Percentiles rank a stretch among this genome's conserved stretches.
Evolutionary conservation across 2,888 invertebrate species (phyloP).

Genomic region (Anoncus sp.): DNA sequence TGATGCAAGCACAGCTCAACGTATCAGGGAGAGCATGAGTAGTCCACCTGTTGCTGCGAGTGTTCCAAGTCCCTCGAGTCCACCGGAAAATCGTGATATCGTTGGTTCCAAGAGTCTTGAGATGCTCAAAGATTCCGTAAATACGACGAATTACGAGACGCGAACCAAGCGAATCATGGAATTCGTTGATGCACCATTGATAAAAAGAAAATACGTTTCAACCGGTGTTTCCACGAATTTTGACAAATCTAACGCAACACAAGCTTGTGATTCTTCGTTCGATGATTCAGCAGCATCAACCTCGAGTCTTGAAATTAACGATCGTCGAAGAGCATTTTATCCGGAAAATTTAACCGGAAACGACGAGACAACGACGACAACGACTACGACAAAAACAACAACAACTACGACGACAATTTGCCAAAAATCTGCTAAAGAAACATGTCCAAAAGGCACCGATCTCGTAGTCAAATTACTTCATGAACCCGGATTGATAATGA

Average conservation of each 20-base stretch:
- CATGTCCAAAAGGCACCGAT: constrained; percentile 63
- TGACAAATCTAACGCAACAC: neutral
- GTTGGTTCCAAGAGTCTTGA: constrained; percentile 80
- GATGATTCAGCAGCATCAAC: constrained; percentile 32
- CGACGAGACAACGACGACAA: too few relatives aligned
- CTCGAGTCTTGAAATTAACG: constrained; percentile 9
- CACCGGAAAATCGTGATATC: constrained; percentile 78
- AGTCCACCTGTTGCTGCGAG: constrained; percentile 80
- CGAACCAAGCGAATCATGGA: constrained; percentile 21
- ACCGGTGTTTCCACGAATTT: constrained; percentile 57
- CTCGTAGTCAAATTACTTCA: constrained; percentile 67
- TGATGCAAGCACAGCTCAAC: constrained; percentile 74
- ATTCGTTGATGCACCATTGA: constrained; percentile 21
- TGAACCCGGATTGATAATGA: constrained; percentile 68
- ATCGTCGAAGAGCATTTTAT: too few relatives aligned
- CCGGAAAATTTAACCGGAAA: too few relatives aligned
- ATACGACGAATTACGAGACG: constrained; percentile 23
- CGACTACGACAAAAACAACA: neutral
- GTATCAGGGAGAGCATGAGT: constrained; percentile 72
- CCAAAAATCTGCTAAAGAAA: constrained; percentile 68
- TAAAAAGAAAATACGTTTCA: constrained; percentile 56
- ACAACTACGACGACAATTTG: constrained; percentile 39
- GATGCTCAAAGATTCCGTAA: constrained; percentile 76
- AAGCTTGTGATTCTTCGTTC: constrained; percentile 18
- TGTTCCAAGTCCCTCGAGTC: constrained; percentile 82